Evolutionary conservation across 30 jellyfish, hydroid and myxozoan species (phyloP), one percentile per base, ranked within the genome.

Genomic region (Turritopsis dohrnii): DNA sequence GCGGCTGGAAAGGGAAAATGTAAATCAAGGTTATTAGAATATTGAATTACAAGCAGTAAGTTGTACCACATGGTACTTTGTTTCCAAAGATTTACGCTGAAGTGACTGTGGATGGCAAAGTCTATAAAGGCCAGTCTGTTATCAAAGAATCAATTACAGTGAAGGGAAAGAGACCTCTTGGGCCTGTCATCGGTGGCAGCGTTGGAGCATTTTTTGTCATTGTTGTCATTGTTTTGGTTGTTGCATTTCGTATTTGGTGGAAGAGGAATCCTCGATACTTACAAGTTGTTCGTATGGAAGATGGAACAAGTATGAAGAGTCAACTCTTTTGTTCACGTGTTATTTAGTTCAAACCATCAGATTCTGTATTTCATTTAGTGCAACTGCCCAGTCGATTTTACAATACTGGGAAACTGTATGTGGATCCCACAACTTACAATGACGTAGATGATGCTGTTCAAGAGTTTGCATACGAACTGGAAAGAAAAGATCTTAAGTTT

Each of bases 401-500:
- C 27, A 5, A 19, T 19, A 9, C 16, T 80, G 84, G 87, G 0
- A 53, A 65, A 65, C 8, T 88, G n/a, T 94, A 94, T 66, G 95
- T 94, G 29, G 97, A 94, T 54, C 99, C 97, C 22, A 89, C 96
- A 20, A 94, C 97, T 18, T 94, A 88, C 54, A 76, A 72, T 41
- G 94, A 81, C n/a, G 80, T 94, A 1, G 81, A 93, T 54, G 96
- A 94, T 20, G 99, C 99, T 52, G 99, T 94, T 4, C 30, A 85
- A 21, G 96, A 86, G 21, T 86, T 94, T 52, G 89, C 99, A 8
- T 85, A 81, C 7, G 96, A 94, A 72, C 88, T 94, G 3, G 91
- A 85, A 21, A 72, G 95, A 28, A 72, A 71, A 8, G 81, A 94
- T 94, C 31, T 94, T 27, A 81, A 60, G 18, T 25, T 94, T 3